Base-by-base conservation (phyloP, 2,888 invertebrate genomes). In the Tenthredo scrophulariae region DNA sequence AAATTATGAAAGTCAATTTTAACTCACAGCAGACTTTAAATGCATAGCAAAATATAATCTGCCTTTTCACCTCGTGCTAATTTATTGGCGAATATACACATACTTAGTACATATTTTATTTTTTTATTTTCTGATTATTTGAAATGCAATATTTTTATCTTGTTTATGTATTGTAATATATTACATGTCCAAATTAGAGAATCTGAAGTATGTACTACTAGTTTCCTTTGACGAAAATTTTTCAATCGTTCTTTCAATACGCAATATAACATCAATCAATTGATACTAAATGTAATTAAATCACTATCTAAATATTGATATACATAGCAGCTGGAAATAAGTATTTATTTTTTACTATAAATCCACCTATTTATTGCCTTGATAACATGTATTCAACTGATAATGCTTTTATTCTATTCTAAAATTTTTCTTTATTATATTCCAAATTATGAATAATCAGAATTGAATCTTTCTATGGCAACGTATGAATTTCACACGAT, bases 291-390 rank as follows among this genome's bases (percentile, higher is more conserved):
- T 58, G 22, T 62, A 58, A 62, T 62, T 26, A 13, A n/a, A 54
- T 54, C n/a, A 54, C n/a, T 54, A 54, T 37, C 70, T 40, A 72
- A 72, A 72, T 72, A 72, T 40, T 46, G 18, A 43, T 26, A 43
- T 37, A 33, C 33, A 37, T 29, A 75, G 26, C 54, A 75, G 13
- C 9, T 75, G 46, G 29, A 75, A 46, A 7, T 75, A 9, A 9
- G 37, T 33, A 75, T 75, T 75, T 26, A 75, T 50, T 43, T 75
- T 26, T 29, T n/a, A 46, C 7, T 43, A 75, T 26, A 75, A 46
- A 46, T 75, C 75, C 46, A 75, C 40, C 7, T 70, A 37, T n/a
- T 54, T 75, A 46, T 75, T 75, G 75, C 75, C 75, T 13, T 29
- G 40, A 43, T 37, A 58, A 37, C 58, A 54, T 40, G 7, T n/a